A percentile compares a stretch with the other conserved stretches of the same genome.
Conservation (phyloP, 1,140 invertebrate species). For the Lamellibrachia luymesi region DNA sequence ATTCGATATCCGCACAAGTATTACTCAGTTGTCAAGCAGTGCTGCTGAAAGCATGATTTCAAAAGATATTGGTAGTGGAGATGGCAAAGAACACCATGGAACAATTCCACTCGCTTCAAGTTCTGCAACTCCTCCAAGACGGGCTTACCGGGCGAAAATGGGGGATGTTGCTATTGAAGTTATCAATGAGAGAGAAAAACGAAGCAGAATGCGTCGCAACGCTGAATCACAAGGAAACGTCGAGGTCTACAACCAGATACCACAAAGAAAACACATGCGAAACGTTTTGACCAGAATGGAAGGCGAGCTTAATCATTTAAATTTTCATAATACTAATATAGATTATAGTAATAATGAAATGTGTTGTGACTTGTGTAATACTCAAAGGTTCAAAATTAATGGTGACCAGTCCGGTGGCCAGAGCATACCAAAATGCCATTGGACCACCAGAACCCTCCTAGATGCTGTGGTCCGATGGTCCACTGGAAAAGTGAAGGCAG, state of each 20-base stretch:
- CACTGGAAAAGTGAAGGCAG: too few relatives aligned
- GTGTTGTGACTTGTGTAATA: too few relatives aligned
- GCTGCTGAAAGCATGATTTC: neutral
- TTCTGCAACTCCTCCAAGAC: neutral
- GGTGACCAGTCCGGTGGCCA: too few relatives aligned
- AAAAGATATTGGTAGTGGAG: neutral
- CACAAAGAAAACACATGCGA: slow-evolving; percentile 17
- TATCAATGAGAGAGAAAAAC: neutral
- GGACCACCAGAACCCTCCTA: too few relatives aligned
- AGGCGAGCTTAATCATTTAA: slow-evolving; percentile 23
- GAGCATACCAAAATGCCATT: too few relatives aligned
- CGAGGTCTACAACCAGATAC: neutral
- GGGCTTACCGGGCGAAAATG: neutral
- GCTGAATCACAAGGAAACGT: slow-evolving; percentile 13
- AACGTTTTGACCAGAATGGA: slow-evolving; percentile 40
- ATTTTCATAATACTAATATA: too few relatives aligned
- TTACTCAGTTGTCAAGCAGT: neutral
- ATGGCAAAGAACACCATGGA: neutral
- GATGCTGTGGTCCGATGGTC: too few relatives aligned
- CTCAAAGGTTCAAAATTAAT: too few relatives aligned
- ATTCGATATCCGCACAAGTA: neutral
- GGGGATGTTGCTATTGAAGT: neutral
- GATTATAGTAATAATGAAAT: too few relatives aligned
- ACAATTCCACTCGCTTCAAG: neutral
- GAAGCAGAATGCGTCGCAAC: slow-evolving; percentile 23